Base-by-base conservation (phyloP, 2,888 invertebrate species). In the Drosophila parthenogenetica region DNA sequence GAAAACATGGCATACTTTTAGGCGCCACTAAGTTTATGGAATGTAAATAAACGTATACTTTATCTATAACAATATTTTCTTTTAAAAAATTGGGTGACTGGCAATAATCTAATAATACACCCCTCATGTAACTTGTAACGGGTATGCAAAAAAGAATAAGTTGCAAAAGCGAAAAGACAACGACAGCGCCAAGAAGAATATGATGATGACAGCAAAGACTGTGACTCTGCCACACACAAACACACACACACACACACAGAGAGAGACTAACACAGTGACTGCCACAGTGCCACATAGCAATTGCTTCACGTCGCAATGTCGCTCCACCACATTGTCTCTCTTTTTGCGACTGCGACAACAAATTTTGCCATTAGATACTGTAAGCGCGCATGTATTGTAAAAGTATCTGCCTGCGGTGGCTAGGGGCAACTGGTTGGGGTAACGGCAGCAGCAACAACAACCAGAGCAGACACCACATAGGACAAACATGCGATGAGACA, bases 331-430 rank as follows among this genome's bases (percentile, higher is more conserved):
- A 17, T 43, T 51, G 42, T 53, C 43, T 25, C 46, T 19, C 43
- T 49, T 37, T n/a, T 37, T 73, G 66, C 60, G 71, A 79, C 71
- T 69, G 58, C 63, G 77, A 74, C 85, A 85, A 84, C 73, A 85
- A 87, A 87, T 79, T 77, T 77, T 67, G 80, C 75, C 85, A 85
- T 85, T 89, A 87, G 89, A 85, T 75, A 73, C 75, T 89, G 85
- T 87, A 87, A 70, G 79, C 75, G 60, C 71, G 65, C 71, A 71
- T 81, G 89, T 77, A 83, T 81, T 78, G 69, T 71, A 58, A 53
- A 49, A 69, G 75, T 71, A 72, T 63, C 70, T 68, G 59, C 57
- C 45, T n/a, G 40, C n/a, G 49, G 57, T 17, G 35, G 35, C 35
- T 4, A 35, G 13, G 22, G 40, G 40, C 10, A 40, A 13, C 29